These are phyloP conservation scores for Myopa testacea DNA, from an alignment of 2,888 invertebrate species.

Conservation along the genomic window DNA sequence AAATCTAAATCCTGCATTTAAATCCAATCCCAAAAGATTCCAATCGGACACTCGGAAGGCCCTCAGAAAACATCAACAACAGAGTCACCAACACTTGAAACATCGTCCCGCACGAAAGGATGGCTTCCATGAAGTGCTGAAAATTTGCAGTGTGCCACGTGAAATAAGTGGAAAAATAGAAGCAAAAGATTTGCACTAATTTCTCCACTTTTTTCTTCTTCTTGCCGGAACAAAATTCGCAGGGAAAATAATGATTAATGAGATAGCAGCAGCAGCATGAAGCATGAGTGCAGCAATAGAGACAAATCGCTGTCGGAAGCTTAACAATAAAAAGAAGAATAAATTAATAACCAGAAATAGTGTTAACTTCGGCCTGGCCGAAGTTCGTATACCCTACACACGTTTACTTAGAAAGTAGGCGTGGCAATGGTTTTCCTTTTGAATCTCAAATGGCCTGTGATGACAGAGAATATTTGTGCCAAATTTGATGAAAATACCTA, in stretches of 20 bases:
- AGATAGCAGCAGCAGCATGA: slow-evolving; percentile 11
- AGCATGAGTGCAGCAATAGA: neutral
- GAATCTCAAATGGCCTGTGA: no score
- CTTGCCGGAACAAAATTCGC: slow-evolving; percentile 6
- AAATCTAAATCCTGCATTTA: slow-evolving; percentile 1
- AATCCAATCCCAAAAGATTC: slow-evolving; percentile 21
- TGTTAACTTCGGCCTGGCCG: no score
- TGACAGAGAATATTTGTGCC: no score
- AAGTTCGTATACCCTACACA: no score
- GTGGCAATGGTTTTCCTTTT: no score
- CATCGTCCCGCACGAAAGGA: slow-evolving; percentile 2
- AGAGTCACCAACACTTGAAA: slow-evolving; percentile 3
- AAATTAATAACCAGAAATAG: no score
- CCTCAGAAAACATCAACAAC: slow-evolving; percentile 22
- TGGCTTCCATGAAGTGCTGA: neutral
- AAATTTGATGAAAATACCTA: no score
- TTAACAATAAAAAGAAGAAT: neutral
- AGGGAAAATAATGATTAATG: slow-evolving; percentile 21
- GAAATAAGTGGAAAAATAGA: neutral
- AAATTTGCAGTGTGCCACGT: neutral
- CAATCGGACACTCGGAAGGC: slow-evolving; percentile 13
- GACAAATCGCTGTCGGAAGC: slow-evolving; percentile 10
- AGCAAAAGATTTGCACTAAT: slow-evolving; percentile 3
- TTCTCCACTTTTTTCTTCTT: neutral
- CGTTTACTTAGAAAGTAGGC: no score